Base-by-base conservation (phyloP, 2,888 invertebrate genomes). In the Tromatobia lineatoria region DNA sequence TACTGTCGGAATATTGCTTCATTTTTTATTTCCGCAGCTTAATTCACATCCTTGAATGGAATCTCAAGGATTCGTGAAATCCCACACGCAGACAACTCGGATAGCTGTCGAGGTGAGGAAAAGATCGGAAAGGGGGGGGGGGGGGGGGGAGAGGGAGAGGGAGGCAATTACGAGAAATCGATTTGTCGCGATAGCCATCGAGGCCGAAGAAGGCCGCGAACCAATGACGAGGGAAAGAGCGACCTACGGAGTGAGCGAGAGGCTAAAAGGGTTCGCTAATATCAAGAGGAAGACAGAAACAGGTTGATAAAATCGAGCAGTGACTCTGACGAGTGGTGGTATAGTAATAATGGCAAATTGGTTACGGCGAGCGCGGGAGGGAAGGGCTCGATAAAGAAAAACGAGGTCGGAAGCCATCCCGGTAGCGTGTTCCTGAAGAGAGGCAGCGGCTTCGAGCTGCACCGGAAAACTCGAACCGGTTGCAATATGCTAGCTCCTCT, bases 161-260 rank as follows among this genome's bases (percentile, higher is more conserved):
- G 75, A 83, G 83, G 83, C 85, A 85, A 85, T 85, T 85, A 85
- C 83, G 85, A 83, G 80, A 83, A 85, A 85, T 85, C 85, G 85
- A 85, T 85, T 83, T 83, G 83, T 83, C 81, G 78, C 81, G 83
- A 85, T 85, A 83, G 85, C 78, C 80, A 85, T 83, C 83, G 83
- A 75, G 42, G 83, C 70, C 73, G 75, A 83, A 83, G 83, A 81
- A 85, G 85, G 78, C 80, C 83, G 79, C 74, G 83, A 80, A 70
- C 80, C 83, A 83, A 81, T 81, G 80, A 79, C 78, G 71, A 73
- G 78, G 71, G 78, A 78, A 81, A 70, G 70, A 70, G 67, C 25
- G 47, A 52, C 59, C 47, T 25, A 64, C 52, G 38, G 70, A 59
- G 73, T 50, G 67, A 83, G 76, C 52, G 73, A 73, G 73, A 80